Evolutionary conservation across 2,888 invertebrate genomes (phyloP).

Genomic region (Megaustenia siamemsis): DNA sequence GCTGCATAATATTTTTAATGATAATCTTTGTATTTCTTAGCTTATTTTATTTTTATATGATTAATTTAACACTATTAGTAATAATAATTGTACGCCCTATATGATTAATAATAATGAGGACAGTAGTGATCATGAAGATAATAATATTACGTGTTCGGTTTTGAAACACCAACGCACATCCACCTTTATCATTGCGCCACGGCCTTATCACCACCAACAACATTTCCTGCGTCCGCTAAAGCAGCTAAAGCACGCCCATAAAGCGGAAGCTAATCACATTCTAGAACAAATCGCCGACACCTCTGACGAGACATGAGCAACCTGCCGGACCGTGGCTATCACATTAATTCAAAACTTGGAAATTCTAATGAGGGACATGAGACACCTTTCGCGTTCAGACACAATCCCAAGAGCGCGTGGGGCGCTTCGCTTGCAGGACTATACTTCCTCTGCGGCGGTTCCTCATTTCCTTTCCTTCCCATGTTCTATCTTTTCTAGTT

Average conservation of each 20-base stretch:
- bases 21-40: too few species aligned
- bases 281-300: slow-evolving; percentile 35
- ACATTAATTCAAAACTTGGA: slow-evolving; percentile 42
- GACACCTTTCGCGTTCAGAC: background rate
- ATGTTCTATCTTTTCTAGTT: background rate
- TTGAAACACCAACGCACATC: background rate
- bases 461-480: slow-evolving; percentile 22
- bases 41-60: too few species aligned
- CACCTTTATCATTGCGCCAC: slow-evolving; percentile 13
- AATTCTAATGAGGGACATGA: slow-evolving; percentile 33
- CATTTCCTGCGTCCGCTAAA: slow-evolving; percentile 8
- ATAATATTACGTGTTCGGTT: background rate
- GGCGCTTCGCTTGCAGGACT: slow-evolving; percentile 25
- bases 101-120: too few species aligned
- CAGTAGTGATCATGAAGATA: too few species aligned
- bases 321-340: slow-evolving; percentile 22
- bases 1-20: too few species aligned
- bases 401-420: slow-evolving; percentile 11
- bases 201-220: background rate
- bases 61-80: too few species aligned
- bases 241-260: background rate
- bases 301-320: background rate
- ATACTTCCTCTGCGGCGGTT: background rate
- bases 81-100: too few species aligned
- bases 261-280: slow-evolving; percentile 39